Base-by-base conservation (phyloP, 2,888 invertebrate species). In the Protonemura montana region DNA sequence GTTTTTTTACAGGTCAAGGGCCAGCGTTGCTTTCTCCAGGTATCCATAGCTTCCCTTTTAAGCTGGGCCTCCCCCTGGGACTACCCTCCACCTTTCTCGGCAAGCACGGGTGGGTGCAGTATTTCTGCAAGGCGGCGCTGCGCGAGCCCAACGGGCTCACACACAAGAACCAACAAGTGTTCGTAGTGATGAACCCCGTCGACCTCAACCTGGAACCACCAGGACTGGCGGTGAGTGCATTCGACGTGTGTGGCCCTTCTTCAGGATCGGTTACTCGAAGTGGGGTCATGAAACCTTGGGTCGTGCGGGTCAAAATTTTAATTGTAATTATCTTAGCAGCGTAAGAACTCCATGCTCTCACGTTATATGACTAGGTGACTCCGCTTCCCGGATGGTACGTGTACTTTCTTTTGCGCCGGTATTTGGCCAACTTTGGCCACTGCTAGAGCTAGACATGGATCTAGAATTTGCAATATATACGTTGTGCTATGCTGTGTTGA, bases 131-230 rank as follows among this genome's bases (percentile, higher is more conserved):
- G 91, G 97, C 97, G 27, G 97, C 97, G 0, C 92, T 98, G 26
- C 92, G 97, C 83, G 98, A 98, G 90, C 97, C 97, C 7, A 96
- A 95, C 88, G 98, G 98, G 0, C 92, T 98, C 76, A 97, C 97
- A 5, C 98, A 98, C 90, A 98, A 98, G 91, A 98, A 98, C 91
- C 98, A 98, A 91, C 98, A 98, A 92, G 98, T 98, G n/a, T 98
- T 98, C 91, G 97, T 98, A 89, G 97, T 98, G 1, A 98, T 98
- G 98, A 98, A 97, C 91, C 98, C 98, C 3, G 97, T 98, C 89
- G 98, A 98, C 91, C 93, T 98, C 89, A 98, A 98, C 92, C 92
- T 97, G 91, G 98, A 98, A 90, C 97, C 97, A 77, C 95, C 97
- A 7, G 95, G 97, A 89, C 92, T 98, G 88, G 94, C 97, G 90